Percentiles rank a stretch among this genome's conserved stretches.
These are phyloP conservation scores for Scelioninae gen. 2 DNA, from an alignment of 2,888 invertebrate genomes.

Conservation along the genomic window DNA sequence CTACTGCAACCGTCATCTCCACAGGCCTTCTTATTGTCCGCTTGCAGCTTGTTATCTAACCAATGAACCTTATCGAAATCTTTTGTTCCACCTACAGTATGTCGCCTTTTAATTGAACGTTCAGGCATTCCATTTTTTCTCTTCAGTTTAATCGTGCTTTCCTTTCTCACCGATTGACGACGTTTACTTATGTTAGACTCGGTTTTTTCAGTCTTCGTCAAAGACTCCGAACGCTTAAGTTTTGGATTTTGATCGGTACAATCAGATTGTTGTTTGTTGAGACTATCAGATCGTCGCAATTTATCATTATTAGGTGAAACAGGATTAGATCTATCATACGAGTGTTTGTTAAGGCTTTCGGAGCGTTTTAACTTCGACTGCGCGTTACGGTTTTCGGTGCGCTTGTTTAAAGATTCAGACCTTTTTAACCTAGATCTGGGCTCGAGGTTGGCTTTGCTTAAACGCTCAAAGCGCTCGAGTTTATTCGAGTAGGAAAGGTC, in stretches of 20 bases:
- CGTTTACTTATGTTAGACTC: constrained; percentile 87
- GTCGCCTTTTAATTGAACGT: constrained; percentile 89
- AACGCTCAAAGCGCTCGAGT: constrained; percentile 71
- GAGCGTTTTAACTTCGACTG: constrained; percentile 79
- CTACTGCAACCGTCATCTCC: constrained; percentile 74
- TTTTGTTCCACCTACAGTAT: constrained; percentile 95
- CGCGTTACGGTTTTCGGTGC: constrained; percentile 75
- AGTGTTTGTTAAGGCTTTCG: constrained; percentile 79
- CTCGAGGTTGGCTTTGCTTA: constrained; percentile 69
- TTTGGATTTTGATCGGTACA: constrained; percentile 74
- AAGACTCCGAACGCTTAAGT: constrained; percentile 79
- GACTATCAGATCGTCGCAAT: constrained; percentile 72
- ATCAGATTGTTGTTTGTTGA: constrained; percentile 73
- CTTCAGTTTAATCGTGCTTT: constrained; percentile 81
- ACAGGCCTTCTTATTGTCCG: constrained; percentile 74
- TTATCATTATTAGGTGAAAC: constrained; percentile 70
- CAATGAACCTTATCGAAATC: constrained; percentile 84
- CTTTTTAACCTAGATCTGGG: constrained; percentile 77
- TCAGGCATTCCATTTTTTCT: constrained; percentile 88
- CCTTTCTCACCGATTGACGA: constrained; percentile 76
- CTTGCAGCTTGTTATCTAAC: constrained; percentile 77
- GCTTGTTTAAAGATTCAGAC: constrained; percentile 80
- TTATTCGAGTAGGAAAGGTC: constrained; percentile 69
- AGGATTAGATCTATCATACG: constrained; percentile 67
- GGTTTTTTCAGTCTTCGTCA: constrained; percentile 85